Conservation (phyloP, 2,888 invertebrate genomes). For the Lordiphosa andalusiaca region DNA sequence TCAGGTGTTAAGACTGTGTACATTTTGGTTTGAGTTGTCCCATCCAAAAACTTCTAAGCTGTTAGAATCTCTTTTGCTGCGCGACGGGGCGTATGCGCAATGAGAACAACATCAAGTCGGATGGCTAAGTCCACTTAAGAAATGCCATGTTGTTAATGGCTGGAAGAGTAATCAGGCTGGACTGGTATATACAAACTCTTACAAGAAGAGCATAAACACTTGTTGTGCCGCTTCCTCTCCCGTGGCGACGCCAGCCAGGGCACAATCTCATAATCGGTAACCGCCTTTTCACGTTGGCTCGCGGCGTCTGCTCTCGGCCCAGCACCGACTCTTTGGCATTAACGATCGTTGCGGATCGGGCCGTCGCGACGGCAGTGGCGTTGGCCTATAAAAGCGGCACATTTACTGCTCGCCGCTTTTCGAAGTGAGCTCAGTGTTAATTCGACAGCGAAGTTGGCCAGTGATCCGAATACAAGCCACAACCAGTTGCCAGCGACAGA, state of each 20-base stretch:
- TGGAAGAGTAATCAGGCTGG: no score
- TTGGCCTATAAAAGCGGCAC: conserved; percentile 73
- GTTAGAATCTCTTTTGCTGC: background rate
- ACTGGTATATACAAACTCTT: background rate
- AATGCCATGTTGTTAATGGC: no score
- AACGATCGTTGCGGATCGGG: conserved; percentile 53
- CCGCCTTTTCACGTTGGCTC: conserved; percentile 9
- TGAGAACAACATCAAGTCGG: background rate
- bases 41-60: background rate
- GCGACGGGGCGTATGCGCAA: conserved; percentile 16
- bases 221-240: background rate
- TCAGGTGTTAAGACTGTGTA: no score
- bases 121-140: no score
- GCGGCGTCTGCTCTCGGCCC: conserved; percentile 4
- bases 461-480: conserved; percentile 39
- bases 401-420: conserved; percentile 77
- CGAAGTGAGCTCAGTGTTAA: conserved; percentile 77
- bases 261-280: conserved; percentile 17
- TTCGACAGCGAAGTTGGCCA: conserved; percentile 73
- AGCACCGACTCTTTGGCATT: conserved; percentile 54
- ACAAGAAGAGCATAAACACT: conserved; percentile 19
- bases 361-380: conserved; percentile 22
- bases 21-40: background rate
- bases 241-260: background rate
- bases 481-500: conserved; percentile 14